Evolutionary conservation across 2,797 vertebrate species (phyloP).

Genomic region (Pipistrellus pipistrellus): DNA sequence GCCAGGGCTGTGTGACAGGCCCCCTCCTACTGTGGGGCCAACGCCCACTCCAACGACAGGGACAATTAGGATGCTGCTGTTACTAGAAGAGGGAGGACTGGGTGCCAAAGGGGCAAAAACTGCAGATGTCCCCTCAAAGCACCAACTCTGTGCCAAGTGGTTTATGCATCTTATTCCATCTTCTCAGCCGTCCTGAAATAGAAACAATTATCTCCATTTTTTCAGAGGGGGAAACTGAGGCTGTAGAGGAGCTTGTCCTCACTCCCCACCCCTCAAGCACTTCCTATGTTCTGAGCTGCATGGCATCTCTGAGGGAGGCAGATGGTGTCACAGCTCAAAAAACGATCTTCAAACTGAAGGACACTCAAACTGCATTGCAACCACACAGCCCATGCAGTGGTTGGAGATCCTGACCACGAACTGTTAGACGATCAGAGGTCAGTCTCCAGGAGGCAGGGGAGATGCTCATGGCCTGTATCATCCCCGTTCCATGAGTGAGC

Average conservation of each 20-base stretch:
- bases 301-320: not conserved
- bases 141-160: not conserved
- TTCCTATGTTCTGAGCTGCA: not conserved
- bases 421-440: not conserved
- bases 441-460: not conserved
- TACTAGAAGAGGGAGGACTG: not conserved
- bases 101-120: not conserved
- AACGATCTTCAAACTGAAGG: not conserved
- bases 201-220: not conserved
- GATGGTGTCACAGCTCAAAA: not conserved
- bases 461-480: not conserved
- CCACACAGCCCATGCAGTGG: not conserved
- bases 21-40: not conserved
- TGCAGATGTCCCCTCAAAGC: not conserved
- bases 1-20: not conserved
- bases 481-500: not conserved
- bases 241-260: not conserved
- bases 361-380: not conserved
- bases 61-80: not conserved
- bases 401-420: not conserved
- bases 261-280: not conserved
- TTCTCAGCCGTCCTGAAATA: not conserved
- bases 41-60: not conserved
- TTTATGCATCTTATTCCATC: not conserved
- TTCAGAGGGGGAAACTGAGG: not conserved